phyloP scores from a whole-genome alignment of 2,888 invertebrate species.

The Uloborus plumipes region DNA sequence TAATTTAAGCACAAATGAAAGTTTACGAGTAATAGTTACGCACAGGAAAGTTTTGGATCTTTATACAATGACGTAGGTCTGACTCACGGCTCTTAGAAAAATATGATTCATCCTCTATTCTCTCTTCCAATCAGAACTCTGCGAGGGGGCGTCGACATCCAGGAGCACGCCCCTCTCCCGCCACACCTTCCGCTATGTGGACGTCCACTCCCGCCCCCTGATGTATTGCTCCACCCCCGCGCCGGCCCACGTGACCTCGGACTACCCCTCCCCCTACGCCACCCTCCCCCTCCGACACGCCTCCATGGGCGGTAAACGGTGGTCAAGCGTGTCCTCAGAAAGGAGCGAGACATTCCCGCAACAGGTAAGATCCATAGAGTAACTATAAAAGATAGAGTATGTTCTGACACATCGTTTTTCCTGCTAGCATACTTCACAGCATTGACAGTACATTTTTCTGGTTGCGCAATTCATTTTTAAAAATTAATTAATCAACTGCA shows the following conservation, averaged over 20 bases:
- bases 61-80: too few species aligned
- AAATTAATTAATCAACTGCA: too few species aligned
- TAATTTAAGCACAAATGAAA: too few species aligned
- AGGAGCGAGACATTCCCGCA: conserved; percentile 49
- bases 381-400: not conserved
- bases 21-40: too few species aligned
- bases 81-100: too few species aligned
- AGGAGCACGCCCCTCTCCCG: conserved; percentile 45
- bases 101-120: not conserved
- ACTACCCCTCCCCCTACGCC: conserved; percentile 59
- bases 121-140: conserved; percentile 27
- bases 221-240: conserved; percentile 59
- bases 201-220: conserved; percentile 47
- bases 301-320: conserved; percentile 40
- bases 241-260: conserved; percentile 40
- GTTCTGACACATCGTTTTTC: too few species aligned
- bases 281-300: conserved; percentile 39
- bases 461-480: too few species aligned
- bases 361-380: conserved; percentile 18
- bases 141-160: conserved; percentile 38
- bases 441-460: too few species aligned
- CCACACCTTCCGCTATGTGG: conserved; percentile 51
- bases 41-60: too few species aligned
- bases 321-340: conserved; percentile 58
- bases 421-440: too few species aligned